Conservation (phyloP, 2,113 vertebrate species). For the Tylochromis polylepis region DNA sequence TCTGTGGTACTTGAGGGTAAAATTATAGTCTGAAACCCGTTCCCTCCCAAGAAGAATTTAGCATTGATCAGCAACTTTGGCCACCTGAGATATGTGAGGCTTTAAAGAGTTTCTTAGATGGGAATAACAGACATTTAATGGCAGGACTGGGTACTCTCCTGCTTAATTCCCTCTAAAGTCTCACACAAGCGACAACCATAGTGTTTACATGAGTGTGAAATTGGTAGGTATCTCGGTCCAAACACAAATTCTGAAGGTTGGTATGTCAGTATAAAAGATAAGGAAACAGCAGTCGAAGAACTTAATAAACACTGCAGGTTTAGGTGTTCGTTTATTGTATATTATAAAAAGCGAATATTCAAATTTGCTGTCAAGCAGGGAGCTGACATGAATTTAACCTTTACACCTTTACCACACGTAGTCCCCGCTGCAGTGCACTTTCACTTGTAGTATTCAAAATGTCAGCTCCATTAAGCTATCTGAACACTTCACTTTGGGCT, state of each 20-base stretch:
- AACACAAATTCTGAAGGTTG: background rate
- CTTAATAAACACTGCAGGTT: background rate
- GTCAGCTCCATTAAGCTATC: constrained; percentile 44
- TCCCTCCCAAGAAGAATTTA: constrained; percentile 11
- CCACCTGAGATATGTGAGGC: constrained; percentile 14
- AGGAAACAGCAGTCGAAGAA: background rate
- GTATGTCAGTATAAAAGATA: background rate
- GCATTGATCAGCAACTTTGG: constrained; percentile 52
- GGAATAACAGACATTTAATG: background rate
- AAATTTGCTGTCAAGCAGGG: background rate
- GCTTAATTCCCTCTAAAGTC: background rate
- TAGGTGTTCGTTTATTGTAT: background rate
- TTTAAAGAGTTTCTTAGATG: background rate
- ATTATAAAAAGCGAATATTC: background rate
- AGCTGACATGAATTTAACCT: background rate
- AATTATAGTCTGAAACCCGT: constrained; percentile 30
- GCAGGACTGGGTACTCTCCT: background rate
- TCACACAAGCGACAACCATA: background rate
- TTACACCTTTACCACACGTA: background rate
- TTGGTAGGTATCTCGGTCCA: background rate
- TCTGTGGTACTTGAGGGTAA: constrained; percentile 32
- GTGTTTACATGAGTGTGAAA: background rate
- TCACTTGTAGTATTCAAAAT: constrained; percentile 19
- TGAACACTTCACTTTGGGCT: constrained; percentile 27
- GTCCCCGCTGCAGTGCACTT: background rate